phyloP scores from a whole-genome alignment of 2,797 vertebrate species.

The Fringilla coelebs region DNA sequence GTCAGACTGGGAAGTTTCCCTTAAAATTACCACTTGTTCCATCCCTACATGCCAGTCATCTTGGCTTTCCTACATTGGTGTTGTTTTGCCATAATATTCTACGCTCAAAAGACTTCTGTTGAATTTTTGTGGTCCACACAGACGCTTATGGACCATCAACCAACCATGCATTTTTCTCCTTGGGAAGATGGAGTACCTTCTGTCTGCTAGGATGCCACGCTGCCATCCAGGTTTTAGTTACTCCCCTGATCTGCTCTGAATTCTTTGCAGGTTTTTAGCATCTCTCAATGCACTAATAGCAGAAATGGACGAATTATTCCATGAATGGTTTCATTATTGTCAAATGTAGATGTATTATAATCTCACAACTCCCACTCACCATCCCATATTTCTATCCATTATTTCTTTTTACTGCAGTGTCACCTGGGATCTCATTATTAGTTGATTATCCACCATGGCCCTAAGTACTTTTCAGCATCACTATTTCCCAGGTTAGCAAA shows the following conservation, averaged over 20 bases:
- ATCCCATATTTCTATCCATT: not conserved
- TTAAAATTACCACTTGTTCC: not conserved
- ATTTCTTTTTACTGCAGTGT: constrained; percentile 2
- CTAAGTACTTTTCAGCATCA: not conserved
- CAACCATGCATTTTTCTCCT: not conserved
- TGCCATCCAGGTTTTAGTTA: not conserved
- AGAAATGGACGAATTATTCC: not conserved
- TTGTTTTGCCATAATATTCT: not conserved
- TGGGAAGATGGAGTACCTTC: not conserved
- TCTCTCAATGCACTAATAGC: not conserved
- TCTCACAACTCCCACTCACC: not conserved
- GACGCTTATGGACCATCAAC: not conserved
- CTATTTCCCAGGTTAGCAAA: not conserved
- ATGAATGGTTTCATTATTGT: not conserved
- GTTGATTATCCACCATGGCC: not conserved
- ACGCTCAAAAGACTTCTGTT: not conserved
- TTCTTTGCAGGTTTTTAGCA: not conserved
- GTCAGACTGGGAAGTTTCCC: accelerated
- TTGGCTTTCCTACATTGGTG: not conserved
- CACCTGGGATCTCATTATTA: constrained; percentile 47
- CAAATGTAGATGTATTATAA: not conserved
- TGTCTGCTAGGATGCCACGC: not conserved
- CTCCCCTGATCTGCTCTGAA: not conserved
- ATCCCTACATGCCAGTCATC: too few relatives aligned
- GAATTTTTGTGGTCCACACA: accelerated